Evolutionary conservation across 2,113 vertebrate genomes (phyloP), one percentile per base, ranked within the genome.

Genomic region (Erythrocercus mccallii): DNA sequence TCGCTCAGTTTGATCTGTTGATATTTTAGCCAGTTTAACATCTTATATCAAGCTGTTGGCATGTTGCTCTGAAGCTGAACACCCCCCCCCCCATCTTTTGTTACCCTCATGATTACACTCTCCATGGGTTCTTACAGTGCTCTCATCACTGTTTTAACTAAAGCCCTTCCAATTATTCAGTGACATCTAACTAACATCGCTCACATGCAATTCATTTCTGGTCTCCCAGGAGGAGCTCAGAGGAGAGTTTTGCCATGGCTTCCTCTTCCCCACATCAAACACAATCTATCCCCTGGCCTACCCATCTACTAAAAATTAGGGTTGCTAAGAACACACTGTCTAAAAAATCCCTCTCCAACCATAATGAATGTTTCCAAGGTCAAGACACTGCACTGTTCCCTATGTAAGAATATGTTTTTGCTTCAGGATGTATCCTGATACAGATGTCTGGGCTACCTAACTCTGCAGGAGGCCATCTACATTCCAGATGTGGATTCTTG

Each of bases 361-460:
- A 66, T 88, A 91, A 95, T 19, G 58, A 88, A 97, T 90, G 81
- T 82, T 95, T 90, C 54, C n/a, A 89, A 93, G 94, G 93, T 95
- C 91, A 95, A 82, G 62, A 51, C 12, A 1, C 25, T 70, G 62
- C 81, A 28, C 50, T 47, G 45, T 88, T 90, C 70, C 64, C 81
- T 66, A 0, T 61, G 54, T 95, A 88, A 86, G 69, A 12, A 19
- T 77, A 85, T 83, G 83, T 8, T 92, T 91, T 88, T 94, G 37
- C 56, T 86, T 64, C 31, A 62, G 69, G 69, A 88, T 88, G 44
- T 95, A 83, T 88, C 56, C 72, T 94, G 76, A 86, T 93, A 85
- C 94, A 96, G 90, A 96, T 96, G 94, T 93, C 68, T 90, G 61
- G 27, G 42, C 92, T 95, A 93, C 76, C 68, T 92, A 92, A 81